Evolutionary conservation across 35 echinoderm and acorn worm species (phyloP), one percentile per base, ranked within the genome.

Genomic region (Diadema setosum): DNA sequence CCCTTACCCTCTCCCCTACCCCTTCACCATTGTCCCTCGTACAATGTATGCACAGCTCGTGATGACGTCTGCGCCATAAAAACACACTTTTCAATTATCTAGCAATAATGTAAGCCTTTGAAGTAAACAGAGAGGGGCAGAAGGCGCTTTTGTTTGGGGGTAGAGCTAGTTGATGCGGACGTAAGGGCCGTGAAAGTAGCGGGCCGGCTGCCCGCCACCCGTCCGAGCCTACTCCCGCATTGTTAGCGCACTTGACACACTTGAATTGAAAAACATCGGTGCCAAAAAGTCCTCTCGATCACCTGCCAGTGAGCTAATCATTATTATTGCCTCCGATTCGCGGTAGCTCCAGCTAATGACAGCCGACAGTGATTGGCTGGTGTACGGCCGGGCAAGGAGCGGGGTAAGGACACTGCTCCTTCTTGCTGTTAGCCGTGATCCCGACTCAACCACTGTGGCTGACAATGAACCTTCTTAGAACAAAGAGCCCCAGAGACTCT

Each of bases 41-140:
- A 87, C 85, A 87, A 87, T 87, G 85, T 87, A 87, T 87, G 85
- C 85, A 87, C 85, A 87, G 85, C 41, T 87, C 64, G 65, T 34
- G 58, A 87, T 87, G 85, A 87, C 64, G 85, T 87, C 73, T 78
- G 85, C 25, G 43, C 45, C 45, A 87, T 87, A 49, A 87, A 87
- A 87, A 87, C 85, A 87, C 85, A 87, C 85, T 87, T 87, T 87
- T 87, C 85, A 75, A 87, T 87, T 87, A 70, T 87, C 85, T 87
- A 73, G 85, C 39, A 45, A 75, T 87, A 75, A 75, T 87, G 65
- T 87, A 87, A 87, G 85, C 85, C 40, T 87, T 65, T 87, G 85
- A 69, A 70, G 85, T 70, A 87, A 87, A 87, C 85, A 87, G 29
- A 87, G 45, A 41, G 85, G 75, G 24, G 40, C 64, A 65, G 64